Base-by-base conservation (phyloP, 2,888 invertebrate genomes). In the Eupithecia subumbrata region DNA sequence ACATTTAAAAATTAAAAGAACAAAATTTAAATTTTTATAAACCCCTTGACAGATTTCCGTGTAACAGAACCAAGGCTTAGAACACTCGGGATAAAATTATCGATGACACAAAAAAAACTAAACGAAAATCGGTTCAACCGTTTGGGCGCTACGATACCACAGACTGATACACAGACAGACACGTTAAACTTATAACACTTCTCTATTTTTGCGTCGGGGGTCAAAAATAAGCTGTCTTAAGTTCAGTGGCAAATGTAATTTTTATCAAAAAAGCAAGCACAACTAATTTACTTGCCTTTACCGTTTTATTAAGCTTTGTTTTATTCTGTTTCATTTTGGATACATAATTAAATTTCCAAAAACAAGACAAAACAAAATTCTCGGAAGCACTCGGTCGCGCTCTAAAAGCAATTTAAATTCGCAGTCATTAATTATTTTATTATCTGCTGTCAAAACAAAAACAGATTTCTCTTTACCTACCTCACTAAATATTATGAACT, bases 401-500 rank as follows among this genome's bases (percentile, higher is more conserved):
- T 64, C 34, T 64, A 71, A 48, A 71, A 25, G 16, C 71, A 64
- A 68, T 71, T 75, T 71, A 25, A 73, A 69, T 67, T 25, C 43
- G 22, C 60, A n/a, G 66, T 25, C 70, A 73, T 76, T 73, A 73
- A 71, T 70, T 64, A 76, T 69, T 43, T 73, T 71, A 73, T 73
- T 76, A 73, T 73, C 76, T 76, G 48, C 68, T 76, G 76, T 73
- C 76, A 76, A 70, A 76, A 73, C 71, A 73, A 71, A 67, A 71
- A 67, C 72, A 73, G 72, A 72, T 72, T 76, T 68, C 76, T 71
- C 73, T 37, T 52, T 64, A 56, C 63, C 64, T 69, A 52, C 63
- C 70, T 56, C 37, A 71, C 22, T 52, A 0, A 56, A 25, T 60
- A 60, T 60, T 25, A 60, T 74, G 25, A 34, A 18, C 56, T 40